phyloP scores from a whole-genome alignment of 64 coral and sea anemone species.

The Montipora capricornis region DNA sequence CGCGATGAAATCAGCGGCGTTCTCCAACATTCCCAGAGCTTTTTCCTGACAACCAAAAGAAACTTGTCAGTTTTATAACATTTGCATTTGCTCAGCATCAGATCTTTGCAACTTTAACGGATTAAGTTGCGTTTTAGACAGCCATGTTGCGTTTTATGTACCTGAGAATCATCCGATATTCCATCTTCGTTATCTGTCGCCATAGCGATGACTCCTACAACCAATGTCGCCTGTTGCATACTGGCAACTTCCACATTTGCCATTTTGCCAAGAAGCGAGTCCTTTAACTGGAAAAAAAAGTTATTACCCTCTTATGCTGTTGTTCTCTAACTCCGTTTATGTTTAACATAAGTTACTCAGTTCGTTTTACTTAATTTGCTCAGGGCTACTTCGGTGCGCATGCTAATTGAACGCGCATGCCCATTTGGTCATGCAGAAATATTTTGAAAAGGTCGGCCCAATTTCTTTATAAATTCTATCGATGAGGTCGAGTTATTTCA shows the following conservation, averaged over 20 bases:
- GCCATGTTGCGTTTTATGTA: background rate
- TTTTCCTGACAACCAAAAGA: constrained; percentile 65
- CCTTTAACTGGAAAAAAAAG: constrained; percentile 55
- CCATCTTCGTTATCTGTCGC: constrained; percentile 84
- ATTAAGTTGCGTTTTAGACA: background rate
- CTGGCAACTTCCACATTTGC: constrained; percentile 63
- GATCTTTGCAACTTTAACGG: too few species aligned
- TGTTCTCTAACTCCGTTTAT: too few species aligned
- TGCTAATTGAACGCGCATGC: too few species aligned
- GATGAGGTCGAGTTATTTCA: too few species aligned
- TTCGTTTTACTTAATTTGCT: too few species aligned
- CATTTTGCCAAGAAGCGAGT: constrained; percentile 81
- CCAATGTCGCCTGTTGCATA: constrained; percentile 79
- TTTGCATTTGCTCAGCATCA: too few species aligned
- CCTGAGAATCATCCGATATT: constrained; percentile 90
- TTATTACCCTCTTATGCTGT: background rate
- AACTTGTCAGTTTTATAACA: too few species aligned
- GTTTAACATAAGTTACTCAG: too few species aligned
- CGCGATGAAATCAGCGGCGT: constrained; percentile 63
- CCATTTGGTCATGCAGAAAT: too few species aligned
- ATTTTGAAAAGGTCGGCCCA: too few species aligned
- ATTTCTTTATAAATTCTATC: too few species aligned
- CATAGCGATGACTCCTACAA: constrained; percentile 83
- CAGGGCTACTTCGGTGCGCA: too few species aligned
- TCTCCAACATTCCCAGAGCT: constrained; percentile 73